phyloP scores from a whole-genome alignment of 1,140 invertebrate genomes.

The Orussus abietinus region DNA sequence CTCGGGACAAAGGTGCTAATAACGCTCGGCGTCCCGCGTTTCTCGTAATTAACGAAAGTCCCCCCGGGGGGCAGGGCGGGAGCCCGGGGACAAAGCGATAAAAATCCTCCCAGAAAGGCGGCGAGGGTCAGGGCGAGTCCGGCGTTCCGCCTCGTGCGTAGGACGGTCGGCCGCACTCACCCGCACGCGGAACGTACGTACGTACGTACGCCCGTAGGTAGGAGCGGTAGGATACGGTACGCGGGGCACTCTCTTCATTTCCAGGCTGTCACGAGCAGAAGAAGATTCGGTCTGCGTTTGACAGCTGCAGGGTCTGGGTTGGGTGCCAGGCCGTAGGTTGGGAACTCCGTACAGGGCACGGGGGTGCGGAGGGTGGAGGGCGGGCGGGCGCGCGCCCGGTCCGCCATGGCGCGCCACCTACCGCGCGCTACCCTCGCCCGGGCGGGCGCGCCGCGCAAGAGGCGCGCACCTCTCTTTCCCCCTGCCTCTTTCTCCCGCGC shows the following conservation, averaged over 20 bases:
- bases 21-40: too few relatives aligned
- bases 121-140: too few relatives aligned
- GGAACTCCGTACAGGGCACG: constrained; percentile 16
- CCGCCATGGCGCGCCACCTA: constrained; percentile 4
- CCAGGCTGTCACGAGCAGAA: constrained; percentile 55
- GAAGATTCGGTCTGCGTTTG: constrained; percentile 55
- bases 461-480: constrained; percentile 1
- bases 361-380: neutral
- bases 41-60: too few relatives aligned
- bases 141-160: too few relatives aligned
- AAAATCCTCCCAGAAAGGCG: too few relatives aligned
- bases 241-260: constrained; percentile 48
- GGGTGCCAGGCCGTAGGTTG: too few relatives aligned
- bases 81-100: too few relatives aligned
- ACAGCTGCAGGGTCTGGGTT: constrained; percentile 41
- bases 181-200: too few relatives aligned
- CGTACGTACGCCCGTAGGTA: constrained; percentile 25
- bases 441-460: too few relatives aligned
- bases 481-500: neutral
- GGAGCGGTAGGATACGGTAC: constrained; percentile 22
- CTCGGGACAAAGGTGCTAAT: too few relatives aligned
- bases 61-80: too few relatives aligned
- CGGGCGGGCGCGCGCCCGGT: neutral
- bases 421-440: constrained; percentile 6
- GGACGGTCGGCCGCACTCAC: too few relatives aligned